Base-by-base conservation (phyloP, 2,113 vertebrate species). In the Anarrhichthys ocellatus region DNA sequence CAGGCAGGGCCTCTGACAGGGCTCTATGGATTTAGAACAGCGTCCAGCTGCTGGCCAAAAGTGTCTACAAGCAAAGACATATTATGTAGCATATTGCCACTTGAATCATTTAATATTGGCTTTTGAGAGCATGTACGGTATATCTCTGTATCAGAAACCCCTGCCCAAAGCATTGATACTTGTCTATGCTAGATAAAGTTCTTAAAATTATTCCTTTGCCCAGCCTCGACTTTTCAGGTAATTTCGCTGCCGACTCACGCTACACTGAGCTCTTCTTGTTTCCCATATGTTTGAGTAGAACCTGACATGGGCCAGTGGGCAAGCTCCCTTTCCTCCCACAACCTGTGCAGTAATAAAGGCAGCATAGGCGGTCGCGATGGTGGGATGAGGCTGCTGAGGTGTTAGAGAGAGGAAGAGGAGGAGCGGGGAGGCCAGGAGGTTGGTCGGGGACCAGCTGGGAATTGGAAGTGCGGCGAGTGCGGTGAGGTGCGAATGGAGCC, bases 401-500 rank as follows among this genome's bases (percentile, higher is more conserved):
- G 82, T 80, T 73, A 66, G 81, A 72, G 81, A 56, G 72, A 80
- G 66, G 78, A 74, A 61, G 62, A 73, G 71, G 83, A 73, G 85
- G 80, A 67, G 9, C 58, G 22, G 76, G n/a, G 27, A 65, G 76
- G 67, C 72, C 58, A 54, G 64, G 68, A 66, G 85, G 66, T 63
- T 78, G 82, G 82, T 85, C 76, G 17, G 70, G 20, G 74, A 81
- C 76, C 82, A 79, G 87, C 75, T 87, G 90, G 90, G 92, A 92
- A 90, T 88, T 92, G 91, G 75, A 84, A 90, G 82, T 50, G 80
- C 62, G 22, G 81, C 44, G 66, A 75, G 84, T 77, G 75, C 61
- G 68, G 80, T 68, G 76, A 90, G 83, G 88, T 81, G 85, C 63
- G 82, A 91, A 91, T 73, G 82, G 77, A 89, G 87, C 72, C 81